Evolutionary conservation across 2,113 vertebrate species (phyloP).

Genomic region (Lasiurus cinereus): DNA sequence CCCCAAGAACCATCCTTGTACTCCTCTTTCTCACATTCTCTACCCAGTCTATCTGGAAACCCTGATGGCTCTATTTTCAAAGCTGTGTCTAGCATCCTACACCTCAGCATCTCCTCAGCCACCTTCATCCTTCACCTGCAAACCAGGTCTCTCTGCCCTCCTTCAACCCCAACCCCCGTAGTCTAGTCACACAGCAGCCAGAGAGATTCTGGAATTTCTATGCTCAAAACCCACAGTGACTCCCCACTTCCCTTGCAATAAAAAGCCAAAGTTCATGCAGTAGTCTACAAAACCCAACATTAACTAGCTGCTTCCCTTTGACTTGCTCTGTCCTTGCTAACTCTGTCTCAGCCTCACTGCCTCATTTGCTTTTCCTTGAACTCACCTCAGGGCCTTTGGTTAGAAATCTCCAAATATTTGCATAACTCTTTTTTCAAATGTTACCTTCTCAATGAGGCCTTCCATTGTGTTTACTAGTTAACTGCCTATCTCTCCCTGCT

Average conservation of each 20-base stretch:
- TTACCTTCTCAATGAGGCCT: background rate
- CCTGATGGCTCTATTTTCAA: background rate
- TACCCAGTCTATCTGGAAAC: background rate
- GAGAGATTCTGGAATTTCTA: slow-evolving; percentile 3
- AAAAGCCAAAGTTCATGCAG: background rate
- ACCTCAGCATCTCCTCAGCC: background rate
- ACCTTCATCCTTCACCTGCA: background rate
- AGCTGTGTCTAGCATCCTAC: background rate
- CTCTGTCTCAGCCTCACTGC: background rate
- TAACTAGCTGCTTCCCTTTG: background rate
- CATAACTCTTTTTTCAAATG: background rate
- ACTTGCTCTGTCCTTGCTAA: background rate
- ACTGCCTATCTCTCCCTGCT: background rate
- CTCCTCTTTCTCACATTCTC: background rate
- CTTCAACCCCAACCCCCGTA: background rate
- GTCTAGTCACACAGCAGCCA: background rate
- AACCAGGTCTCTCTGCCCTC: background rate
- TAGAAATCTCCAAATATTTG: background rate
- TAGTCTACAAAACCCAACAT: background rate
- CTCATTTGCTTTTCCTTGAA: background rate
- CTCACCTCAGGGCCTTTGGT: background rate
- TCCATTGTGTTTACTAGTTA: background rate
- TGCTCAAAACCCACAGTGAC: background rate
- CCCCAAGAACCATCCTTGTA: background rate
- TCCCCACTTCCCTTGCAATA: background rate